These are phyloP conservation scores for Chymomyza costata DNA, from an alignment of 1,140 invertebrate species.

Conservation along the genomic window DNA sequence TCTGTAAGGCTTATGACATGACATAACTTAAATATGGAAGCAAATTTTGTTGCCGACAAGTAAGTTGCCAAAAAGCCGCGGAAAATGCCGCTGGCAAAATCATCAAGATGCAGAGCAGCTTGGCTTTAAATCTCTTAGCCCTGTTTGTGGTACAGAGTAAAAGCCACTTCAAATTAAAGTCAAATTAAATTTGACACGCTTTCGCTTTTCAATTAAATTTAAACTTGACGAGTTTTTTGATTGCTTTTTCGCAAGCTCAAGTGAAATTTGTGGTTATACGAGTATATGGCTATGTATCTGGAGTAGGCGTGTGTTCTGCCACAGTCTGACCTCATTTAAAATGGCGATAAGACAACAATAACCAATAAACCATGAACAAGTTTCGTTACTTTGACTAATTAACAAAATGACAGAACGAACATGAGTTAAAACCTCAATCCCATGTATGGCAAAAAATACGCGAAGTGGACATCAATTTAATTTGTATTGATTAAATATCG, in stretches of 20 bases:
- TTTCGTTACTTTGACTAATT: slow-evolving; percentile 43
- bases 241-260: slow-evolving; percentile 43
- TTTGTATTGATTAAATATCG: no score
- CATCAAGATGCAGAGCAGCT: slow-evolving; percentile 22
- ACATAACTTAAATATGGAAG: slow-evolving; percentile 7
- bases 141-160: slow-evolving; percentile 15
- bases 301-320: no score
- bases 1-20: no score
- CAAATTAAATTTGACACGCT: slow-evolving; percentile 47
- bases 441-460: not conserved
- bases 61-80: slow-evolving; percentile 8
- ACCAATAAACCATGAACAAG: slow-evolving; percentile 24
- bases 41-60: slow-evolving; percentile 6
- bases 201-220: slow-evolving; percentile 48
- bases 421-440: slow-evolving; percentile 28
- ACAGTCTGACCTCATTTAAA: slow-evolving; percentile 37
- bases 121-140: slow-evolving; percentile 23
- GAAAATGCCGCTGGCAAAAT: slow-evolving; percentile 9
- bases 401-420: slow-evolving; percentile 44
- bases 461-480: no score
- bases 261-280: slow-evolving; percentile 41
- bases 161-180: slow-evolving; percentile 25
- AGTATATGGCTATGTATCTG: no score
- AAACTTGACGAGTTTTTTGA: slow-evolving; percentile 40
- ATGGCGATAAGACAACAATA: not conserved